Conservation (phyloP, 2,113 vertebrate genomes). For the Rallus limicola region DNA sequence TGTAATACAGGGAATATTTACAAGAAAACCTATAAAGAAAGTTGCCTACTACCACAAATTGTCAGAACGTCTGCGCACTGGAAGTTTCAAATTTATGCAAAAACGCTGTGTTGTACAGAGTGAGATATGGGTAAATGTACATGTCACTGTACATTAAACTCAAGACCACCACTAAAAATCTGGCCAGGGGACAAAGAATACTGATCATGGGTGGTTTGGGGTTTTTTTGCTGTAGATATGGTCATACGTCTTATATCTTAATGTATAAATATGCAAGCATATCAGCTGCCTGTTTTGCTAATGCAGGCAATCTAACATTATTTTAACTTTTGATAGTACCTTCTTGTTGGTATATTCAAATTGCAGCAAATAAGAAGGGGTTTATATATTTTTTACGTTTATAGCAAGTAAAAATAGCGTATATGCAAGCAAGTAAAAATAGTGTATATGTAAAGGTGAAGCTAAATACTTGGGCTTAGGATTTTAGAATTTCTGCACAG, state of each 20-base stretch:
- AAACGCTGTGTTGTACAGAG: neutral
- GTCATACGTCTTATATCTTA: neutral
- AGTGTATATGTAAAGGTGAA: neutral
- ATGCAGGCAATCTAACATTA: neutral
- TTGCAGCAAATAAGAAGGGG: neutral
- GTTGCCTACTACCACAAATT: neutral
- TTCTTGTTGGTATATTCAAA: neutral
- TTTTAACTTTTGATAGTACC: neutral
- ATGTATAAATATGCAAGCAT: neutral
- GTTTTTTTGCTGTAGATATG: neutral
- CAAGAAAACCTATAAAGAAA: neutral
- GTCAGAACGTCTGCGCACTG: rapidly evolving
- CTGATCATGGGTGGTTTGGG: neutral
- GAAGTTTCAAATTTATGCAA: neutral
- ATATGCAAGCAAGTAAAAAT: neutral
- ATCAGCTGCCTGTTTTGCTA: neutral
- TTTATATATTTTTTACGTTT: too few relatives aligned
- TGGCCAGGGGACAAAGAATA: neutral
- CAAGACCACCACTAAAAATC: neutral
- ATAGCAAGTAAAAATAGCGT: neutral
- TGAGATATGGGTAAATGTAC: neutral
- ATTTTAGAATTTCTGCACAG: neutral
- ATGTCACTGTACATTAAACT: neutral
- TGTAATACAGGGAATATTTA: neutral
- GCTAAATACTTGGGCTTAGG: neutral